A percentile compares a stretch with the other conserved stretches of the same genome.
These are phyloP conservation scores for Lepus europaeus DNA, from an alignment of 2,113 vertebrate species.

Conservation along the genomic window DNA sequence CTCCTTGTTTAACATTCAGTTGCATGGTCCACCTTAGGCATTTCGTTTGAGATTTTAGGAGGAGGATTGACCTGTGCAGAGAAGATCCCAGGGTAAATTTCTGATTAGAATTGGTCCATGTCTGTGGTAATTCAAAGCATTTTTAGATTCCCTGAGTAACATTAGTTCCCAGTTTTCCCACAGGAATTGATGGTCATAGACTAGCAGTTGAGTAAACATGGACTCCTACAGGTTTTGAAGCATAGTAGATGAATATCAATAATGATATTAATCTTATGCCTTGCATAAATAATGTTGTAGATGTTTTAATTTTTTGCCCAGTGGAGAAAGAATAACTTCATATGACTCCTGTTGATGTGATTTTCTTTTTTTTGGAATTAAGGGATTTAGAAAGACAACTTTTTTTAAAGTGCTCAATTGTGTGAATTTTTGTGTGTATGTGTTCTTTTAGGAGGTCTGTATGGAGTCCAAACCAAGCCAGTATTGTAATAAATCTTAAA, in stretches of 20 bases:
- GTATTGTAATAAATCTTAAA: constrained; percentile 30
- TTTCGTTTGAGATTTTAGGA: constrained; percentile 28
- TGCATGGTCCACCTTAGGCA: not conserved
- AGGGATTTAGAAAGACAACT: not conserved
- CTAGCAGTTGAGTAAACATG: not conserved
- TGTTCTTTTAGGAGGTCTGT: constrained; percentile 28
- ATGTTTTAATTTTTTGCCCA: constrained; percentile 46
- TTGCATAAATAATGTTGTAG: not conserved
- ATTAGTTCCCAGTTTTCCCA: not conserved
- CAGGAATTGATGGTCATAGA: constrained; percentile 6
- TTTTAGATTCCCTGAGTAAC: constrained; percentile 30
- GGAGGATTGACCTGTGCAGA: constrained; percentile 27
- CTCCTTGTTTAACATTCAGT: constrained; percentile 1
- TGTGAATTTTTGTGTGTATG: constrained; percentile 6
- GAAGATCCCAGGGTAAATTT: constrained; percentile 32
- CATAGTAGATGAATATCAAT: not conserved
- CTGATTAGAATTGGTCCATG: not conserved
- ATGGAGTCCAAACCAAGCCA: not conserved
- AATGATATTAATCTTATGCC: constrained; percentile 30
- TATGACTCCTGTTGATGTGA: not conserved
- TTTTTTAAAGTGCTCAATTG: not conserved
- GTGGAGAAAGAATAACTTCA: not conserved
- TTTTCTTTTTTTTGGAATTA: not conserved
- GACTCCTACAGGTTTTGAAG: constrained; percentile 38
- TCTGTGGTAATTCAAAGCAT: constrained; percentile 9